Conservation (phyloP, 2,113 vertebrate genomes). For the Hemicordylus capensis region DNA sequence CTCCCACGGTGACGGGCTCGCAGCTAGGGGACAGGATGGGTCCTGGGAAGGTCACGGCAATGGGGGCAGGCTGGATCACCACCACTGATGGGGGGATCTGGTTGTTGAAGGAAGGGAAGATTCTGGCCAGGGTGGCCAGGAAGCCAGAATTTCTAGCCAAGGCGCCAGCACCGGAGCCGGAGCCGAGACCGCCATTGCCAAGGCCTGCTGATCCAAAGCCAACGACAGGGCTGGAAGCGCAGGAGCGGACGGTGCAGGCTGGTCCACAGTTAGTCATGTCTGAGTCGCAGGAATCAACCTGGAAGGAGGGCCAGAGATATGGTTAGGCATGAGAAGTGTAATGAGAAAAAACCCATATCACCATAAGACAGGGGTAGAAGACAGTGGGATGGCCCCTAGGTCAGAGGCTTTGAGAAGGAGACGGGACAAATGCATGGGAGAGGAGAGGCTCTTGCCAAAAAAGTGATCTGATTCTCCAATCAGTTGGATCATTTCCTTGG, state of each 20-base stretch:
- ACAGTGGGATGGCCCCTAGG: no score
- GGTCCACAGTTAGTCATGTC: neutral
- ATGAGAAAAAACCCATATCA: no score
- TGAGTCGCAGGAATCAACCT: neutral
- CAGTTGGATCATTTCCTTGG: no score
- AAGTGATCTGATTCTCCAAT: no score
- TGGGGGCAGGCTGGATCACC: neutral
- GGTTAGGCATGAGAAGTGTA: no score
- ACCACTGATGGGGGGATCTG: neutral
- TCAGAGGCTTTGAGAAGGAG: no score
- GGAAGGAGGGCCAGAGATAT: no score
- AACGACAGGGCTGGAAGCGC: neutral
- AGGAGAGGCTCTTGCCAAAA: no score
- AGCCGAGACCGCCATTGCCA: neutral
- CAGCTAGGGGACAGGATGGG: neutral
- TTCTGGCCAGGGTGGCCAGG: neutral
- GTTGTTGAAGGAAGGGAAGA: neutral
- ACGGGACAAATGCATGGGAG: no score
- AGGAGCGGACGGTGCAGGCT: neutral
- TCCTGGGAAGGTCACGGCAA: neutral
- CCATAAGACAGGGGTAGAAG: no score
- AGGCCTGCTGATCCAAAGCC: neutral
- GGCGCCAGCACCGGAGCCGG: neutral
- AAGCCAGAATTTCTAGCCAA: rapidly evolving
- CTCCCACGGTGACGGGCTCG: neutral